Conservation (phyloP, 2,797 vertebrate species). For the Eurystomus glaucurus region DNA sequence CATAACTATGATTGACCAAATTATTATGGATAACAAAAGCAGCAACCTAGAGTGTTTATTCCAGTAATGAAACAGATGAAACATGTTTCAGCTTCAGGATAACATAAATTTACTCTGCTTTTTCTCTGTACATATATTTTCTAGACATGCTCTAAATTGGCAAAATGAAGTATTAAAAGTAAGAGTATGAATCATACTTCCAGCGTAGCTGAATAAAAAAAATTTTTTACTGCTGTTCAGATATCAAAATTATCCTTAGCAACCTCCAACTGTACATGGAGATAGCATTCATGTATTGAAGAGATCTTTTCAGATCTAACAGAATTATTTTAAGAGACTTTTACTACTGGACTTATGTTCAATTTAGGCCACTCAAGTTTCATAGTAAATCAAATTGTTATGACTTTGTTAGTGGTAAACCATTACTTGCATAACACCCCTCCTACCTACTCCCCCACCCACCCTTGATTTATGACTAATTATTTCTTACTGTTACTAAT, state of each 20-base stretch:
- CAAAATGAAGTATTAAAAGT: background rate
- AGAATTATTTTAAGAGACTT: background rate
- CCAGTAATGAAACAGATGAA: background rate
- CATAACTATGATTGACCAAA: background rate
- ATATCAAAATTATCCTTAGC: background rate
- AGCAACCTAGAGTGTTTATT: background rate
- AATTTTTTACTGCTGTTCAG: background rate
- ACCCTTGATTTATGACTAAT: background rate
- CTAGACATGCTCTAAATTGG: background rate
- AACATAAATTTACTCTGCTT: background rate
- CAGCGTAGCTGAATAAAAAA: background rate
- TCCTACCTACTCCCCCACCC: no score
- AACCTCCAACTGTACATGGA: background rate
- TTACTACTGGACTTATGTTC: background rate
- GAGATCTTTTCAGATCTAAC: background rate
- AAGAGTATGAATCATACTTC: background rate
- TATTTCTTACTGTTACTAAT: background rate
- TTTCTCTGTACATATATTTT: background rate
- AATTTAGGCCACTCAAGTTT: background rate
- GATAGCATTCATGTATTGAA: background rate
- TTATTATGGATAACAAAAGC: background rate
- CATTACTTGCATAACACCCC: background rate
- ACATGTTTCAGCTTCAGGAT: background rate
- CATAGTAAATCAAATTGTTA: background rate
- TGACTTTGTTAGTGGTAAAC: background rate